A percentile compares a stretch with the other conserved stretches of the same genome.
Conservation (phyloP, 2,888 invertebrate genomes). For the Cristatella mucedo region DNA sequence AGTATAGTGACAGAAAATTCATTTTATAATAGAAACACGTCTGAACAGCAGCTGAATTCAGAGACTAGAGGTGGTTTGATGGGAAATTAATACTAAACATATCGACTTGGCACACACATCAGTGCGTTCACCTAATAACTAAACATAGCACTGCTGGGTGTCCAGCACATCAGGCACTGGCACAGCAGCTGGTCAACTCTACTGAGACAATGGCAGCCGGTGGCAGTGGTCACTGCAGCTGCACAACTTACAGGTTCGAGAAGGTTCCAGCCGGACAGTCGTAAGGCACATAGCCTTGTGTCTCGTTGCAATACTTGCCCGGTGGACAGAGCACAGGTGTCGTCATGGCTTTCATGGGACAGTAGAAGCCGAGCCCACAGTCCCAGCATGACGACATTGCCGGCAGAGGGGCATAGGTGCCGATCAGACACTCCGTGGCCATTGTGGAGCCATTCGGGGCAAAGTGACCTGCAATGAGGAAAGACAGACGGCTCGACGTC, state of each 20-base stretch:
- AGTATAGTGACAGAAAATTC: too few species aligned
- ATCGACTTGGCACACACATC: too few species aligned
- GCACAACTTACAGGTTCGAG: conserved; percentile 21
- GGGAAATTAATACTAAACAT: too few species aligned
- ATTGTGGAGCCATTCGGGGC: conserved; percentile 24
- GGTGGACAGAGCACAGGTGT: conserved; percentile 23
- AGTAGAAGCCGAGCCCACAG: conserved; percentile 31
- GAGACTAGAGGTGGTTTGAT: too few species aligned
- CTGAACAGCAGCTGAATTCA: too few species aligned
- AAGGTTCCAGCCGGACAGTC: conserved; percentile 31
- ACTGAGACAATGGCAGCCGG: background rate
- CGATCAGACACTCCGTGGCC: conserved; percentile 25
- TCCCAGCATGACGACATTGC: conserved; percentile 20
- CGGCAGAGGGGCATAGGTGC: conserved; percentile 23
- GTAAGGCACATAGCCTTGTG: conserved; percentile 19
- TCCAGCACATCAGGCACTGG: background rate
- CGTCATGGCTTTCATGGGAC: conserved; percentile 26
- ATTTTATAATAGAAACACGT: too few species aligned
- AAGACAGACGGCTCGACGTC: too few species aligned
- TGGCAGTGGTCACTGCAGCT: too few species aligned
- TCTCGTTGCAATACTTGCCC: conserved; percentile 22
- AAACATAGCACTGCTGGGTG: too few species aligned
- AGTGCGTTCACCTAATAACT: too few species aligned
- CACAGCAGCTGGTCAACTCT: background rate
- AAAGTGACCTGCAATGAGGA: conserved; percentile 24